Evolutionary conservation across 2,888 invertebrate species (phyloP).

Genomic region (Chorisops tibialis): DNA sequence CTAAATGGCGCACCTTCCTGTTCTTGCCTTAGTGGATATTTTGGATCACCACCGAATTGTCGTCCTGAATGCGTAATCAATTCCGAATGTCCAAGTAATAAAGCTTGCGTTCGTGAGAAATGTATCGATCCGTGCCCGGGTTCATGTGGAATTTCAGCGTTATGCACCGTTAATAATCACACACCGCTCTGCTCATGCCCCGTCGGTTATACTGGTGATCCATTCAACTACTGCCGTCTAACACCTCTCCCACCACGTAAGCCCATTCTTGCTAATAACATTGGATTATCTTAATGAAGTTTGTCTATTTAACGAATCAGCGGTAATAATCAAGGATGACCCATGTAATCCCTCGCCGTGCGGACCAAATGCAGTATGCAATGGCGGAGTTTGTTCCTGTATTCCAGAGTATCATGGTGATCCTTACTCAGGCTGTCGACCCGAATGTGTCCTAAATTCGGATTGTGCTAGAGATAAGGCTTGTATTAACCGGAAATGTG

Average conservation of each 20-base stretch:
- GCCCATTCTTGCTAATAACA: background rate
- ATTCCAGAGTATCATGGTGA: slow-evolving; percentile 62
- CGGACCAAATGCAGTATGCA: slow-evolving; percentile 61
- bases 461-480: slow-evolving; percentile 69
- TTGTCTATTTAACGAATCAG: background rate
- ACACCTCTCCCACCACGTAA: slow-evolving; percentile 42
- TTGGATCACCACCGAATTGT: slow-evolving; percentile 74
- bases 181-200: slow-evolving; percentile 65
- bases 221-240: slow-evolving; percentile 58
- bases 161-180: slow-evolving; percentile 73
- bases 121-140: slow-evolving; percentile 77
- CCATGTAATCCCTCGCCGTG: slow-evolving; percentile 67
- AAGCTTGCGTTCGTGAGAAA: slow-evolving; percentile 72
- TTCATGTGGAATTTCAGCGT: slow-evolving; percentile 69
- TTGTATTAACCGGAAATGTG: slow-evolving; percentile 67
- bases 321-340: slow-evolving; percentile 47
- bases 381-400: slow-evolving; percentile 64
- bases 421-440: slow-evolving; percentile 69
- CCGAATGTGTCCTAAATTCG: slow-evolving; percentile 67
- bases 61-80: slow-evolving; percentile 72
- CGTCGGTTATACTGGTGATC: slow-evolving; percentile 58
- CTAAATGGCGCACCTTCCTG: slow-evolving; percentile 62
- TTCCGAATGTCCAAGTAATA: slow-evolving; percentile 67
- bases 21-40: slow-evolving; percentile 63
- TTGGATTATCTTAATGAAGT: no score